Base-by-base conservation (phyloP, 1,140 invertebrate species). In the Drosophila burlai region DNA sequence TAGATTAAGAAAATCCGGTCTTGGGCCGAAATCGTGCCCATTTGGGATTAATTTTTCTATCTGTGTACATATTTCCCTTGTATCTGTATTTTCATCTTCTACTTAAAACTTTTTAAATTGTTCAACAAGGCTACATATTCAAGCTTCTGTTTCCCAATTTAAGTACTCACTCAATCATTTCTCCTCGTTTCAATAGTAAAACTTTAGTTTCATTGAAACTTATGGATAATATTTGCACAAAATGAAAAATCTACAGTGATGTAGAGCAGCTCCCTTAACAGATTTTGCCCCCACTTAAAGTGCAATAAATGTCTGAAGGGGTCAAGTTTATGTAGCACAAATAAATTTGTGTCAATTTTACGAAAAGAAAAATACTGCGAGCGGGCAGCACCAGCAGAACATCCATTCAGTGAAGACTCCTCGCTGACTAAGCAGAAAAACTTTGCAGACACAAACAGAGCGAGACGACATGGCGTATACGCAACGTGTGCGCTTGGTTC, bases 401-500 rank as follows among this genome's bases (percentile, higher is more conserved):
- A 72, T 47, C 13, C 50, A 50, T 68, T 24, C 50, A 13, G 15
- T 15, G 34, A 26, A 42, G 45, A 55, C 34, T 47, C 10, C 21
- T 10, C 16, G 69, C 50, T 81, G 82, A 84, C 58, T 85, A 68
- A 76, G 78, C 82, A 85, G 47, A 72, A 67, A 85, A 76, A 63
- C 55, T 81, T 61, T 24, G 55, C 59, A 64, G 80, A 82, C 73
- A 66, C 64, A 68, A 71, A 73, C 67, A 31, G 36, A 65, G 62
- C 43, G 43, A 34, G 49, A 11, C n/a, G 13, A 81, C 59, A 38
- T 47, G 64, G 61, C 81, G 81, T 83, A 83, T 83, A 76, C 82
- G 82, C 82, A 84, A 74, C 64, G 60, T 69, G 18, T 63, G 18
- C 49, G 26, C 43, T 36, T 26, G 26, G 36, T 38, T 42, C 47